Percentiles rank a stretch among this genome's conserved stretches.
Evolutionary conservation across 2,888 invertebrate species (phyloP).

Genomic region (Mellilla xanthometata): DNA sequence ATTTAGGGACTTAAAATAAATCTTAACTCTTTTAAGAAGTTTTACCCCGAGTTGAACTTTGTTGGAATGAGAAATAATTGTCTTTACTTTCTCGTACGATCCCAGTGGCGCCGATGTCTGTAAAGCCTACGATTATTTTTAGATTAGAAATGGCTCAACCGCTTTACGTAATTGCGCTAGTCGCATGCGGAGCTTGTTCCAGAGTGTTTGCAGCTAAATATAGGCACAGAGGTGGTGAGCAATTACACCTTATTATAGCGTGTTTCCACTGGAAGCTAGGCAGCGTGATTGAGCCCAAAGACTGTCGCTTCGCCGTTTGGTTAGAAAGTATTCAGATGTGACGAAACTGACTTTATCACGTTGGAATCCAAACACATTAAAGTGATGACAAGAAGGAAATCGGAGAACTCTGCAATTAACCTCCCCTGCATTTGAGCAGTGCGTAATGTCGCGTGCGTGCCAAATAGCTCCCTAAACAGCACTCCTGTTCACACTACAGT

Average conservation of each 20-base stretch:
- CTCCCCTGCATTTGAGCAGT: conserved; percentile 57
- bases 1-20: too few species aligned
- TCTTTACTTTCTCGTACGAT: conserved; percentile 78
- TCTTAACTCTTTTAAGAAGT: too few species aligned
- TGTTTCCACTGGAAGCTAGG: conserved; percentile 75
- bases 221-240: conserved; percentile 74
- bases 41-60: conserved; percentile 35
- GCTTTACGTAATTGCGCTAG: conserved; percentile 82
- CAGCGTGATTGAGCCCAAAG: conserved; percentile 61
- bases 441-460: conserved; percentile 73
- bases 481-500: conserved; percentile 38
- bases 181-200: conserved; percentile 77
- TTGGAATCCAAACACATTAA: conserved; percentile 60
- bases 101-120: conserved; percentile 76
- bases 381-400: too few species aligned
- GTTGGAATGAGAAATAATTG: conserved; percentile 59
- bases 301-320: conserved; percentile 63
- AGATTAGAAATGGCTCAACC: conserved; percentile 83
- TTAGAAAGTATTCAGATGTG: conserved; percentile 78
- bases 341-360: conserved; percentile 71
- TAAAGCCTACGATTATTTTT: conserved; percentile 81
- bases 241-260: conserved; percentile 81
- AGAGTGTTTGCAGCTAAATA: conserved; percentile 78
- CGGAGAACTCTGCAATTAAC: too few species aligned
- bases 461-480: conserved; percentile 49